A percentile compares a stretch with the other conserved stretches of the same genome.
Evolutionary conservation across 2,797 vertebrate species (phyloP).

Genomic region (Mycteria americana): DNA sequence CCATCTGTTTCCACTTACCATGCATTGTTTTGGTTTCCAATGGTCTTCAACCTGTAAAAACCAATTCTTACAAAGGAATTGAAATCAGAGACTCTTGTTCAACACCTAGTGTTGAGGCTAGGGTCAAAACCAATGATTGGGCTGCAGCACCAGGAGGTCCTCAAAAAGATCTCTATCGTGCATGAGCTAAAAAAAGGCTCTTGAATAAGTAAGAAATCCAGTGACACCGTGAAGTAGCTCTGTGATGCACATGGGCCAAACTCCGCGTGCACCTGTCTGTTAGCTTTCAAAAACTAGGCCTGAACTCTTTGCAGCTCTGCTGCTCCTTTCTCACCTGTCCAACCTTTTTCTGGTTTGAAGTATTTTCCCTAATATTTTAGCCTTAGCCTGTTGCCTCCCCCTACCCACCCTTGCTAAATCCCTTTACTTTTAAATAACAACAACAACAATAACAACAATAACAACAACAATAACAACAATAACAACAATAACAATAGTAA

Average conservation of each 20-base stretch:
- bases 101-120: neutral
- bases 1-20: neutral
- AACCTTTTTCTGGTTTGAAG: neutral
- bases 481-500: too few relatives aligned
- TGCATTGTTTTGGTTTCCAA: neutral
- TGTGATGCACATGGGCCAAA: neutral
- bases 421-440: too few relatives aligned
- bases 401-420: too few relatives aligned
- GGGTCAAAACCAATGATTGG: neutral
- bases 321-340: neutral
- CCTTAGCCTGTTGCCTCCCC: neutral
- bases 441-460: too few relatives aligned
- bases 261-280: neutral
- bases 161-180: neutral
- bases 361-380: neutral
- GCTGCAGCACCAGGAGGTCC: neutral
- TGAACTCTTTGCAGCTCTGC: neutral
- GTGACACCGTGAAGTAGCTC: neutral
- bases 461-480: too few relatives aligned
- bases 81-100: neutral
- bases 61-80: neutral
- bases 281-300: neutral
- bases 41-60: neutral
- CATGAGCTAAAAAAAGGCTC: neutral
- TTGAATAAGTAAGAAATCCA: neutral